Percentiles rank a stretch among this genome's conserved stretches.
Conservation (phyloP, 2,797 vertebrate genomes). For the Gymnoscopelus microlampas region DNA sequence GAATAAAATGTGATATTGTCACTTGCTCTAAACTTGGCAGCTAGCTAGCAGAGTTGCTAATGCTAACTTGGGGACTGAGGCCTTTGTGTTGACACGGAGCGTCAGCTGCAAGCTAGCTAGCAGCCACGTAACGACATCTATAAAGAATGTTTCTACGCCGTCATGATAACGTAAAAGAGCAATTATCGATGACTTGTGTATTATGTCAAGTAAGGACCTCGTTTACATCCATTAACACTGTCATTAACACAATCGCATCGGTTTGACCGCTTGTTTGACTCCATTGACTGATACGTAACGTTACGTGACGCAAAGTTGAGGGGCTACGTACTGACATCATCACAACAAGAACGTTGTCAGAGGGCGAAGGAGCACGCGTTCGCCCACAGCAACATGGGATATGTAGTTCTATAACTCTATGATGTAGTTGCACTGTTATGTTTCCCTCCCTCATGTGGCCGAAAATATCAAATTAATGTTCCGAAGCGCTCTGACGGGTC, state of each 20-base stretch:
- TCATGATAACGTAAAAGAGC: conserved; percentile 11
- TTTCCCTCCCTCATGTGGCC: conserved; percentile 34
- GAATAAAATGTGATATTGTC: conserved; percentile 33
- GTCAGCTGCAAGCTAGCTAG: conserved; percentile 36
- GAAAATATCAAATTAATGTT: conserved; percentile 63
- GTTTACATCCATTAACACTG: conserved; percentile 39
- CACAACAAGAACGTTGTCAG: conserved; percentile 60
- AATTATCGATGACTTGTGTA: background rate
- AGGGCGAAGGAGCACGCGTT: background rate
- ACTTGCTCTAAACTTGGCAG: conserved; percentile 11
- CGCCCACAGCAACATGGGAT: conserved; percentile 59
- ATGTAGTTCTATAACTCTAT: conserved; percentile 67
- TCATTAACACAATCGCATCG: conserved; percentile 47
- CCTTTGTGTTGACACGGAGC: conserved; percentile 59
- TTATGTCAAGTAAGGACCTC: conserved; percentile 16
- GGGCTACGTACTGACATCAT: conserved; percentile 61
- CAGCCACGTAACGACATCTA: conserved; percentile 4
- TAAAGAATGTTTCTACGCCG: conserved; percentile 6
- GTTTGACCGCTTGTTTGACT: conserved; percentile 54
- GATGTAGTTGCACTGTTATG: too few species aligned
- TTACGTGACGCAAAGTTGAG: conserved; percentile 6
- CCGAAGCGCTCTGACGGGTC: conserved; percentile 46
- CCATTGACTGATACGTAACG: conserved; percentile 72
- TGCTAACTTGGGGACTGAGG: conserved; percentile 50
- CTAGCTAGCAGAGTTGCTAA: conserved; percentile 49